These are phyloP conservation scores for Epinephelus awoara DNA, from an alignment of 2,797 vertebrate species.

Conservation along the genomic window DNA sequence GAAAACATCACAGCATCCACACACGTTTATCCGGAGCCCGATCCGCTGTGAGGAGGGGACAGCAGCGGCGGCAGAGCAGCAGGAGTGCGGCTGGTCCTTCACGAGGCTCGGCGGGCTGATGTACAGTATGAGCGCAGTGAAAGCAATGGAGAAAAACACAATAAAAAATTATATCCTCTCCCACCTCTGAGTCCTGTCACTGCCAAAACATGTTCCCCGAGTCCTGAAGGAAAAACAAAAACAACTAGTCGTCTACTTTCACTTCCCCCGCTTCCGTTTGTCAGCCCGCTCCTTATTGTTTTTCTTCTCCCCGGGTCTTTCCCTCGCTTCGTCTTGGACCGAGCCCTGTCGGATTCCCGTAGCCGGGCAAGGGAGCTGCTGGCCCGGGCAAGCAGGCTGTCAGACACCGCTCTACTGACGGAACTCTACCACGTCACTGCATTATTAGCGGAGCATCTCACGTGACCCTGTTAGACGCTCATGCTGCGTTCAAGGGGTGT, in stretches of 20 bases:
- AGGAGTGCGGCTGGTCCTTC: slow-evolving; percentile 42
- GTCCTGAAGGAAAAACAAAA: slow-evolving; percentile 42
- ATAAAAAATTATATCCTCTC: slow-evolving; percentile 26
- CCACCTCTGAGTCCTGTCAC: slow-evolving; percentile 42
- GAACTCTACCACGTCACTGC: slow-evolving; percentile 82
- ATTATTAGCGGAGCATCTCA: slow-evolving; percentile 82
- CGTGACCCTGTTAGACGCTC: slow-evolving; percentile 77
- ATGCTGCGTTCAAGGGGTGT: slow-evolving; percentile 60
- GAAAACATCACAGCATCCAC: slow-evolving; percentile 30
- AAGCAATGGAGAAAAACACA: slow-evolving; percentile 1
- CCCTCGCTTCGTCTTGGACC: slow-evolving; percentile 29
- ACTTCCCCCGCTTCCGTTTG: neutral
- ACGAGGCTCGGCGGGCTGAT: slow-evolving; percentile 51
- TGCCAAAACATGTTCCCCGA: slow-evolving; percentile 43
- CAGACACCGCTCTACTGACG: slow-evolving; percentile 79
- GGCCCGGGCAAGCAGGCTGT: slow-evolving; percentile 58
- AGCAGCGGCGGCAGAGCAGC: slow-evolving; percentile 29
- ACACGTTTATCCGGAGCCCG: slow-evolving; percentile 32
- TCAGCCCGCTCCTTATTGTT: slow-evolving; percentile 13
- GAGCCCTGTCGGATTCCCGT: slow-evolving; percentile 31
- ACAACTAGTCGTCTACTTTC: slow-evolving; percentile 25
- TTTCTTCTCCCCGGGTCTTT: neutral
- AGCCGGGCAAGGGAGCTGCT: slow-evolving; percentile 50
- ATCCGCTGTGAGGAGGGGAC: slow-evolving; percentile 7
- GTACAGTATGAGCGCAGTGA: slow-evolving; percentile 11